These are phyloP conservation scores for Branchellion lobata DNA, from an alignment of 2,888 invertebrate genomes.

Conservation along the genomic window DNA sequence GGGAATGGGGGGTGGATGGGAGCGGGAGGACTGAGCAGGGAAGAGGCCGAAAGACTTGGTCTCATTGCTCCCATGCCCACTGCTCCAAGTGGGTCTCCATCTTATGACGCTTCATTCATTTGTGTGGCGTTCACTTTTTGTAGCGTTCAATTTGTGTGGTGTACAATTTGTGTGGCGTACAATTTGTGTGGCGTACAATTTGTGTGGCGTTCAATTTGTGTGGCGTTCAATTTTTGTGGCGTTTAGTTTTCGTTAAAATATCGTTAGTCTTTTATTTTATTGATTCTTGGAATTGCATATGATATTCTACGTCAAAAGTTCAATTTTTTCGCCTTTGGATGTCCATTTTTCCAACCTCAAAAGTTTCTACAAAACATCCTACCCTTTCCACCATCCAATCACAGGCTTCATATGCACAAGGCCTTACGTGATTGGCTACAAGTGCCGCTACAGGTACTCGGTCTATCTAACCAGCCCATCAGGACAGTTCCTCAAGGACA, in stretches of 20 bases:
- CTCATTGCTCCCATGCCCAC: not conserved
- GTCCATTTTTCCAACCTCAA: not conserved
- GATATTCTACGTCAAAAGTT: too few relatives aligned
- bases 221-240: too few relatives aligned
- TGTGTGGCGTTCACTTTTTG: too few relatives aligned
- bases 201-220: too few relatives aligned
- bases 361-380: not conserved
- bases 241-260: too few relatives aligned
- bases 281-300: too few relatives aligned
- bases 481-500: conserved; percentile 1
- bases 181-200: too few relatives aligned
- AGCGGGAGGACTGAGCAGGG: not conserved
- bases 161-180: too few relatives aligned
- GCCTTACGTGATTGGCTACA: not conserved
- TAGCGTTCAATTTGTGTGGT: too few relatives aligned
- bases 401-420: conserved; percentile 6
- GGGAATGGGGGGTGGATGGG: not conserved
- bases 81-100: not conserved
- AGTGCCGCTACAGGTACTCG: conserved; percentile 4
- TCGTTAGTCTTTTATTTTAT: too few relatives aligned
- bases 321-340: not conserved
- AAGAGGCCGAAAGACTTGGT: not conserved
- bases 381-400: not conserved
- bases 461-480: not conserved
- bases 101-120: too few relatives aligned